phyloP scores from a whole-genome alignment of 2,797 vertebrate genomes.

The Gadopsis marmoratus region DNA sequence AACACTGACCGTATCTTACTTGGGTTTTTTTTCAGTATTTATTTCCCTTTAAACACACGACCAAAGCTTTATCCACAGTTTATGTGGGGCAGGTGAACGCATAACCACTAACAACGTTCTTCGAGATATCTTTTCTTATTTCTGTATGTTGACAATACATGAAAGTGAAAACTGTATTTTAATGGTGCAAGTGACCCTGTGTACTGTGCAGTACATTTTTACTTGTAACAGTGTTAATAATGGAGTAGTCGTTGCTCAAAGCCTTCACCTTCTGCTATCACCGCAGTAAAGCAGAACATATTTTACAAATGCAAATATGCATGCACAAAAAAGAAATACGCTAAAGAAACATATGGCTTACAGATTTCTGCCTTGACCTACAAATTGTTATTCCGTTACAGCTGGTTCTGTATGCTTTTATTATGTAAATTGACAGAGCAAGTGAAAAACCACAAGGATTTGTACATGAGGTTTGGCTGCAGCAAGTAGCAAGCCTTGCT shows the following conservation, averaged over 20 bases:
- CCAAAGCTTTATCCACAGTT: conserved; percentile 1
- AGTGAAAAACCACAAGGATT: conserved; percentile 10
- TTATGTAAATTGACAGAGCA: conserved; percentile 23
- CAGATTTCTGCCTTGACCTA: conserved; percentile 4
- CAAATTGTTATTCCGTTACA: neutral
- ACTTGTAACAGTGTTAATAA: conserved; percentile 31
- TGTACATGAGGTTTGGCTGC: conserved; percentile 2
- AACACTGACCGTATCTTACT: neutral
- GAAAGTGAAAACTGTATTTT: conserved; percentile 1
- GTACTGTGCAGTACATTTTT: neutral
- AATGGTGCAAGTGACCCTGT: neutral
- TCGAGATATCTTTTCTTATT: neutral
- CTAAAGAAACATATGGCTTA: neutral
- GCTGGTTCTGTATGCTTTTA: neutral
- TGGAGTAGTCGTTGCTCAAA: conserved; percentile 16
- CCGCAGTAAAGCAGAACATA: neutral
- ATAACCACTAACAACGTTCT: conserved; percentile 5
- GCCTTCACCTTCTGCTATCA: conserved; percentile 11
- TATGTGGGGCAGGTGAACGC: conserved; percentile 18
- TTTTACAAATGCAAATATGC: conserved; percentile 14
- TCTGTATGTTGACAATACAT: neutral
- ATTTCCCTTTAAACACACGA: conserved; percentile 9
- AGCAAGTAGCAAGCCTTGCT: conserved; percentile 15
- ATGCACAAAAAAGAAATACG: conserved; percentile 8
- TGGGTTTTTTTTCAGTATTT: neutral